Evolutionary conservation across 2,888 invertebrate species (phyloP), one percentile per base, ranked within the genome.

Genomic region (Aproaerema taeniolella): DNA sequence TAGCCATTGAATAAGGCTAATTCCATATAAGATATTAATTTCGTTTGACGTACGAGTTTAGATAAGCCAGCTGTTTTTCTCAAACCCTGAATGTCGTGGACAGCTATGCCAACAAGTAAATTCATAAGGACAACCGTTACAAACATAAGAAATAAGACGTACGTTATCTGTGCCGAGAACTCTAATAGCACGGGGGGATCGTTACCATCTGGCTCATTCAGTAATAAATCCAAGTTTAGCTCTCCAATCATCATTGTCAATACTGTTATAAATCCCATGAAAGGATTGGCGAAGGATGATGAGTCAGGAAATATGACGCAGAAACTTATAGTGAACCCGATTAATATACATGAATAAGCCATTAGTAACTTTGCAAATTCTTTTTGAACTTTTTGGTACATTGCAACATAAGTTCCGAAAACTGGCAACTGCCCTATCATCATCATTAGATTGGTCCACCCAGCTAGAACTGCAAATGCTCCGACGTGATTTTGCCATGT

Each of bases 211-310:
- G 91, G 90, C 61, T 93, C 92, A 54, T 93, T 92, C 33, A 94
- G 88, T 32, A 94, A 71, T 39, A 94, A 85, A 62, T 93, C 93
- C 45, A 95, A 87, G 65, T 93, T 93, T 53, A 95, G 80, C 69
- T 95, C 95, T 0, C 95, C 95, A 5, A 94, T 95, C 95, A 95
- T 95, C 95, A 95, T 95, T 0, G 94, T 95, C 43, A 95, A 70
- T 2, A 95, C 94, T 1, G 95, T 93, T 43, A 95, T 94, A 46
- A 95, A 90, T 6, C 94, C 94, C 76, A 94, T 93, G 51, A 95
- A 92, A 0, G 95, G 95, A 73, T 94, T 94, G 8, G 93, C 92
- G 62, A 95, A 95, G 0, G 93, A 92, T 9, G 93, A 92, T 0
- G 93, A 93, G 47, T 92, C 91, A 0, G 95, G 95, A 68, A 95